These are phyloP conservation scores for Calliopum simillimum DNA, from an alignment of 2,888 invertebrate genomes.

Conservation along the genomic window DNA sequence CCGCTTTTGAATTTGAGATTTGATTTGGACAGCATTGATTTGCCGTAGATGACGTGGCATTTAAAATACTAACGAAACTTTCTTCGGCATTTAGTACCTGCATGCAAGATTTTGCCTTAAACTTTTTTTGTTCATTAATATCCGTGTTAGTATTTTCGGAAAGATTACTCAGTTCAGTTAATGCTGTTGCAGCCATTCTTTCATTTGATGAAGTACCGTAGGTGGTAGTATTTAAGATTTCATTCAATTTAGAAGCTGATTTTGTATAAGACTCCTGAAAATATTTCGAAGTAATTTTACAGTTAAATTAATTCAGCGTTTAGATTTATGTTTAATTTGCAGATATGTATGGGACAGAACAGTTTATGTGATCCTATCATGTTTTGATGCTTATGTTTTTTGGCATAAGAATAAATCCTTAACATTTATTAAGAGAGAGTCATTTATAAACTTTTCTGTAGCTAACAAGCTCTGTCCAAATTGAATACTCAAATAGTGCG, in stretches of 20 bases:
- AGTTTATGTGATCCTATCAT: no score
- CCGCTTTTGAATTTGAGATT: not conserved
- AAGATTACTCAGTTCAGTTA: slow-evolving; percentile 66
- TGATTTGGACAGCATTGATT: not conserved
- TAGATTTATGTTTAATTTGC: no score
- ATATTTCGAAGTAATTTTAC: not conserved
- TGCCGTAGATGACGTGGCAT: not conserved
- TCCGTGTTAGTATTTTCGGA: slow-evolving; percentile 51
- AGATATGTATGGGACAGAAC: no score
- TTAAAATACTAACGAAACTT: not conserved
- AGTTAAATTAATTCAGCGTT: not conserved
- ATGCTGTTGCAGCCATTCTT: slow-evolving; percentile 66
- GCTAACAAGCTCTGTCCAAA: no score
- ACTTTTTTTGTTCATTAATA: not conserved
- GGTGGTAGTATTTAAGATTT: slow-evolving; percentile 48
- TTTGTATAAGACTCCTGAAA: slow-evolving; percentile 21
- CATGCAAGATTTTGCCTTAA: not conserved
- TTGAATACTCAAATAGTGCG: no score
- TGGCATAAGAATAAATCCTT: no score
- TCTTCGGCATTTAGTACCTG: not conserved
- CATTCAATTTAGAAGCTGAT: slow-evolving; percentile 49
- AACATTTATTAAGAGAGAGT: no score
- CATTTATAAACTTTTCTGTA: no score
- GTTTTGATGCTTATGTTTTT: no score
- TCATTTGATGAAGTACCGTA: slow-evolving; percentile 61